These are phyloP conservation scores for Zaprionus kolodkinae DNA, from an alignment of 1,140 invertebrate genomes.

Conservation along the genomic window DNA sequence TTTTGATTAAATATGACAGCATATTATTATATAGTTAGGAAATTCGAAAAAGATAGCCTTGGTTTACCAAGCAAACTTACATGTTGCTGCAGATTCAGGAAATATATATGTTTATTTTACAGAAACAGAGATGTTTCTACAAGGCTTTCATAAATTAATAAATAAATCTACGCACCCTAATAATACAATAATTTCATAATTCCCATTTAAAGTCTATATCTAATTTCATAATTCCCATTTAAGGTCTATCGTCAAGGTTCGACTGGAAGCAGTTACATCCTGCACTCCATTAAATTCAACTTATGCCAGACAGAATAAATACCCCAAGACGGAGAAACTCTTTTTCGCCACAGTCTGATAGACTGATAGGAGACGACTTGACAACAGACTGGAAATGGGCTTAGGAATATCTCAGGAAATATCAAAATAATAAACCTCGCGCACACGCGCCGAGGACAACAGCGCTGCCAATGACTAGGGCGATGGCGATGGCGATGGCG, in stretches of 20 bases:
- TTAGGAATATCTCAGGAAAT: conserved; percentile 62
- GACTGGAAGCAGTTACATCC: conserved; percentile 16
- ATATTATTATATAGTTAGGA: too few relatives aligned
- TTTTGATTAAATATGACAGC: too few relatives aligned
- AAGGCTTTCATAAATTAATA: too few relatives aligned
- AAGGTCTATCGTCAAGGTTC: not conserved
- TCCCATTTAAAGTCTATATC: not conserved
- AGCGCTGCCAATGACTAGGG: conserved; percentile 46
- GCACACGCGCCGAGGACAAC: conserved; percentile 53
- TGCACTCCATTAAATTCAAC: conserved; percentile 55
- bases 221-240: not conserved
- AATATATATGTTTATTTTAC: too few relatives aligned
- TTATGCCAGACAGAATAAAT: conserved; percentile 28
- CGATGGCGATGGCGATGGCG: conserved; percentile 47
- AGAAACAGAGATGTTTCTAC: too few relatives aligned
- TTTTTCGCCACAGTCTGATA: conserved; percentile 36
- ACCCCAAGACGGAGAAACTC: conserved; percentile 29
- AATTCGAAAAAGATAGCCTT: too few relatives aligned
- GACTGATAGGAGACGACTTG: conserved; percentile 7
- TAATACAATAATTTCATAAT: not conserved
- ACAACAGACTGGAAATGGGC: conserved; percentile 29
- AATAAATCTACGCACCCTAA: not conserved
- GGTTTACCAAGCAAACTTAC: too few relatives aligned
- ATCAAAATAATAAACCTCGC: conserved; percentile 68
- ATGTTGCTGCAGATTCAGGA: too few relatives aligned